Evolutionary conservation across 2,888 invertebrate species (phyloP).

Genomic region (Arctia plantaginis): DNA sequence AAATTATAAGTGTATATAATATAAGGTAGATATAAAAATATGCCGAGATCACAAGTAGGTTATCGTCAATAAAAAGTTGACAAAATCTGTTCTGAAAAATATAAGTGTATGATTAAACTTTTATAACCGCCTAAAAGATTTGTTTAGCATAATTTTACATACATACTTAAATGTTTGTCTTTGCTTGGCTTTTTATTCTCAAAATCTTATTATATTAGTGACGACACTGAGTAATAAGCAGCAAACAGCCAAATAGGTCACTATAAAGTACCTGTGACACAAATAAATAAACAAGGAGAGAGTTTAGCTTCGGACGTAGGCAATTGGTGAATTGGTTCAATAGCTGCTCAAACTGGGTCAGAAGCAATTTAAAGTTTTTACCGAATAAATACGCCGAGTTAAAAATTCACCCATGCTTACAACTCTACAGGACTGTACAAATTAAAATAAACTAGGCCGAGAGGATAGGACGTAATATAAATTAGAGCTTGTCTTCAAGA

Average conservation of each 20-base stretch:
- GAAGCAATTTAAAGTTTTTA: constrained; percentile 84
- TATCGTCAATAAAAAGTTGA: background rate
- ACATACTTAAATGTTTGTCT: background rate
- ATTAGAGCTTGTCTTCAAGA: constrained; percentile 45
- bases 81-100: background rate
- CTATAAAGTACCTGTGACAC: constrained; percentile 57
- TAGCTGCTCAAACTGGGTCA: constrained; percentile 78
- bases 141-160: background rate
- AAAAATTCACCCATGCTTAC: constrained; percentile 70
- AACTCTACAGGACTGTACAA: constrained; percentile 62
- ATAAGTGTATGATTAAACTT: background rate
- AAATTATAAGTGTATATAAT: constrained; percentile 16
- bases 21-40: constrained; percentile 2
- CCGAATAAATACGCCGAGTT: constrained; percentile 80
- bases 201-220: constrained; percentile 19
- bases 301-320: constrained; percentile 68
- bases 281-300: constrained; percentile 65
- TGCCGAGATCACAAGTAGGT: background rate
- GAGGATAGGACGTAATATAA: constrained; percentile 50
- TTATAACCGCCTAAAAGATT: background rate
- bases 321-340: constrained; percentile 79
- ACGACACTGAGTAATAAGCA: constrained; percentile 19
- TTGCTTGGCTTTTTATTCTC: background rate
- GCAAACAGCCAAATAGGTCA: constrained; percentile 50
- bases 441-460: constrained; percentile 57